A percentile compares a stretch with the other conserved stretches of the same genome.
Conservation (phyloP, 2,797 vertebrate genomes). For the Lutjanus campechanus region DNA sequence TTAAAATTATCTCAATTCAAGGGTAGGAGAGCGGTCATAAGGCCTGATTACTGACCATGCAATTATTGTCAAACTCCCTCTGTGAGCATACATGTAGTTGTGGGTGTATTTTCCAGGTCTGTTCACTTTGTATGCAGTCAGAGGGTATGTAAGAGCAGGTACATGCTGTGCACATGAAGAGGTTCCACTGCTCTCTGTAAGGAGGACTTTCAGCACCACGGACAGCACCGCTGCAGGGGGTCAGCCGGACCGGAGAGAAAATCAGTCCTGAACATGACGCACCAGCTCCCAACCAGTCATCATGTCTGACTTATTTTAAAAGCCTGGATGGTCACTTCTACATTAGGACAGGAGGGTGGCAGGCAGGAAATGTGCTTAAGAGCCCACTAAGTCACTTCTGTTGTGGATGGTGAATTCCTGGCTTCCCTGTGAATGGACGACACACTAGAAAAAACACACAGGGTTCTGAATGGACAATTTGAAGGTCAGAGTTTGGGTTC, state of each 20-base stretch:
- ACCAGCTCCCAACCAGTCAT: constrained; percentile 13
- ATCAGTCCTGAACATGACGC: constrained; percentile 11
- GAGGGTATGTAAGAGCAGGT: background rate
- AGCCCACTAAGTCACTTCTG: background rate
- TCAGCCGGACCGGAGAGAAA: constrained; percentile 21
- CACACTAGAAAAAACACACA: background rate
- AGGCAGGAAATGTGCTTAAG: background rate
- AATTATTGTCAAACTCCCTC: constrained; percentile 48
- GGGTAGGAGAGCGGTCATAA: constrained; percentile 42
- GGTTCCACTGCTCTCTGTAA: constrained; percentile 23
- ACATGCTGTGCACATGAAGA: constrained; percentile 29
- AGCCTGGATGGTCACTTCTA: constrained; percentile 12
- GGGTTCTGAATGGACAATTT: background rate
- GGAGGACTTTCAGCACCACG: constrained; percentile 49
- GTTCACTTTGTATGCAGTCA: background rate
- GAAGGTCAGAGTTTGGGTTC: background rate
- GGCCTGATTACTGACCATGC: constrained; percentile 41
- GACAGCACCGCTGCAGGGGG: constrained; percentile 43
- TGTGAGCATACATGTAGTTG: constrained; percentile 6
- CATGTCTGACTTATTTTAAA: constrained; percentile 22
- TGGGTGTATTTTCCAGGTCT: constrained; percentile 10
- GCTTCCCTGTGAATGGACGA: background rate
- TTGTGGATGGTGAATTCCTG: background rate
- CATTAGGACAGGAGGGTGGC: background rate
- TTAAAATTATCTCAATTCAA: constrained; percentile 46